Percentiles rank a stretch among this genome's conserved stretches.
These are phyloP conservation scores for Litocranius walleri DNA, from an alignment of 2,113 vertebrate genomes.

Conservation along the genomic window DNA sequence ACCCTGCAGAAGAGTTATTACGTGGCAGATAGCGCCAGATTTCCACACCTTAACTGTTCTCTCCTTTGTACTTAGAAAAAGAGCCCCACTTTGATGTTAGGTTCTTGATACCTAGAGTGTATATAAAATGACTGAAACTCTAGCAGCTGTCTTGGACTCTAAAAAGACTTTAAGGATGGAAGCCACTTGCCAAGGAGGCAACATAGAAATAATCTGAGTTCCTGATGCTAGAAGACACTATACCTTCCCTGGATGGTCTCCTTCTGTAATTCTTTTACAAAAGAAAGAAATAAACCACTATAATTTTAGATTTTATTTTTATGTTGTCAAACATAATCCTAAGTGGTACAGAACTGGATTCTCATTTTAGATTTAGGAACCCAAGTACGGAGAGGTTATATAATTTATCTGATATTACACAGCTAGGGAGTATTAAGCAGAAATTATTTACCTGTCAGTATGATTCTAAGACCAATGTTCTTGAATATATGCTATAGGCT, in stretches of 20 bases:
- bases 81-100: not conserved
- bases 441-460: not conserved
- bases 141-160: not conserved
- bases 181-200: not conserved
- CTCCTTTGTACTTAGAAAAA: not conserved
- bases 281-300: not conserved
- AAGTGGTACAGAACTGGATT: not conserved
- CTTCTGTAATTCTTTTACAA: not conserved
- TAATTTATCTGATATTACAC: not conserved
- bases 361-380: not conserved
- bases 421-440: not conserved
- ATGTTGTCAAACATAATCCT: not conserved
- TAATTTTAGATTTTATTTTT: not conserved
- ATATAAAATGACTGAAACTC: not conserved
- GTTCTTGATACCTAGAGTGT: not conserved
- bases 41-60: not conserved
- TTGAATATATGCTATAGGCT: not conserved
- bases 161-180: not conserved
- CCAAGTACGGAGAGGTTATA: not conserved
- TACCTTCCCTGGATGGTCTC: not conserved
- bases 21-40: not conserved
- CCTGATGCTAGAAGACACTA: not conserved
- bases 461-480: not conserved
- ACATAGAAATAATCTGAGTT: not conserved
- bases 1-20: not conserved